Base-by-base conservation (phyloP, 2,888 invertebrate species). In the Neria commutata region DNA sequence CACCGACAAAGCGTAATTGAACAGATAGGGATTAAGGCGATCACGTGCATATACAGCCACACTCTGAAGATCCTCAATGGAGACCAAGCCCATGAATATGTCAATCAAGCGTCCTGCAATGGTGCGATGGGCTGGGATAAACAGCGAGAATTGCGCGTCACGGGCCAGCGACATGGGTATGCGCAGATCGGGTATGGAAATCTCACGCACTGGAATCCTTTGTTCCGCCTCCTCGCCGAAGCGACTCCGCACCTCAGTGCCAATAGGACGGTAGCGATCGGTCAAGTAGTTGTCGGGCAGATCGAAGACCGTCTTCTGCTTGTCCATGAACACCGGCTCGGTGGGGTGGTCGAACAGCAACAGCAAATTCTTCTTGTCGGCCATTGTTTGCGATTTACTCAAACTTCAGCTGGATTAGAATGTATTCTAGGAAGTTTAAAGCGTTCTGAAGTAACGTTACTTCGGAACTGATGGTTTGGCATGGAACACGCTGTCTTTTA, bases 1-100 rank as follows among this genome's bases (percentile, higher is more conserved):
- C 21, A 93, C 91, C 1, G 91, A 90, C 26, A 89, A 84, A 23
- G 89, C 88, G 76, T 93, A 93, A 77, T 91, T 89, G 81, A 91
- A 94, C 69, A 94, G 80, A 64, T 89, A 88, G 0, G 92, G 89
- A 80, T 94, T 94, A 3, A 92, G 81, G 42, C 89, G 86, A 66
- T 89, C 89, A 42, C 91, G 85, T 25, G 88, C 86, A 71, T 85
- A 92, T 14, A 88, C 88, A 34, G 90, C 87, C 24, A 89, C 52
- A 87, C 86, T 61, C 69, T 87, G 81, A 57, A 93, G 85, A 64
- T 92, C 91, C 0, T 90, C 89, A 11, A 88, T 78, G 46, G 86
- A 86, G 34, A 88, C 84, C 86, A 91, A 87, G 19, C 86, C 91
- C 84, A 90, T 83, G 59, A 91, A 88, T 48, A 90, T 84, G 61